Conservation (phyloP, 2,113 vertebrate species). For the Xenotilapia leptura region DNA sequence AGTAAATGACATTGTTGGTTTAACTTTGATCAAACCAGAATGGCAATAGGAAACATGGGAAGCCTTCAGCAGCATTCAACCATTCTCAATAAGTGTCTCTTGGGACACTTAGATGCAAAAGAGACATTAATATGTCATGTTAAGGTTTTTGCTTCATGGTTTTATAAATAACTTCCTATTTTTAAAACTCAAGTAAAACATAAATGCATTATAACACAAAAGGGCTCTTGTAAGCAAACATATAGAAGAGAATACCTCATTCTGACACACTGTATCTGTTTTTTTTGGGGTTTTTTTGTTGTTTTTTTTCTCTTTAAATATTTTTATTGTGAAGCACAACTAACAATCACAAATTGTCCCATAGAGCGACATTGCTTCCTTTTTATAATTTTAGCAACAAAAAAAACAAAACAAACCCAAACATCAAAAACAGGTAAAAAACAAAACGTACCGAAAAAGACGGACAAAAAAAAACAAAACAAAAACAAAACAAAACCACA, state of each 20-base stretch:
- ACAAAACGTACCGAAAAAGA: too few species aligned
- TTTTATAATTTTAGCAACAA: too few species aligned
- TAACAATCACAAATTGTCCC: too few species aligned
- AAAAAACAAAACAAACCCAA: too few species aligned
- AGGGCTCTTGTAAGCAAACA: background rate
- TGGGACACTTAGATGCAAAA: background rate
- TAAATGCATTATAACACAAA: background rate
- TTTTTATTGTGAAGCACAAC: too few species aligned
- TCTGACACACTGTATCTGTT: background rate
- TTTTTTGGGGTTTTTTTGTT: too few species aligned
- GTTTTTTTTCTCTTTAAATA: too few species aligned
- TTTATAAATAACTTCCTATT: background rate
- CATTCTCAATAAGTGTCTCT: background rate
- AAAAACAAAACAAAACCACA: too few species aligned
- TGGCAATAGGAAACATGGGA: background rate
- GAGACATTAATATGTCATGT: background rate
- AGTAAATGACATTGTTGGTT: background rate
- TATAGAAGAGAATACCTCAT: background rate
- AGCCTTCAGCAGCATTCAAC: background rate
- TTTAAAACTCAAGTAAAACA: background rate
- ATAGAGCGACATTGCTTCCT: too few species aligned
- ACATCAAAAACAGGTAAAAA: too few species aligned
- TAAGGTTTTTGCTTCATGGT: background rate
- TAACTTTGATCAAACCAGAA: background rate
- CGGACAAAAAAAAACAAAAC: too few species aligned